Base-by-base conservation (phyloP, 2,888 invertebrate genomes). In the Drosophila meridiana region DNA sequence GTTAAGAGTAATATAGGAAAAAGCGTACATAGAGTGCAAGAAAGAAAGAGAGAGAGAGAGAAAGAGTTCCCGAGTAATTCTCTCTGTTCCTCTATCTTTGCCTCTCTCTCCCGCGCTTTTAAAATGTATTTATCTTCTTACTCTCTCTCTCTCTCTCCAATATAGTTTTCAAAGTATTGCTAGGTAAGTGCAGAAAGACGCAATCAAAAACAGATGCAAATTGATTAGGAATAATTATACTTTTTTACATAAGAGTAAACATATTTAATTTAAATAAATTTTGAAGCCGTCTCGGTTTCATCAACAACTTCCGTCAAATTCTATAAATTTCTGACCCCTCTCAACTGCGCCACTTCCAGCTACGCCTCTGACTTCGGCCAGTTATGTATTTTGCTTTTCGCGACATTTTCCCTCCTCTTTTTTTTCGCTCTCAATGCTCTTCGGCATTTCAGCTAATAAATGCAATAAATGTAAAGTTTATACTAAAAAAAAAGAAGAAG, bases 401-500 rank as follows among this genome's bases (percentile, higher is more conserved):
- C 30, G 61, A 53, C 58, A 58, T 34, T 36, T 58, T 5, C 0
- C 20, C 43, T 55, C 14, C 28, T 32, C 20, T 43, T 56, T 56
- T 55, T 52, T 66, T 59, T 55, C 47, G 26, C 40, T 30, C 9
- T 42, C n/a, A n/a, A n/a, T 42, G 30, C 48, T 55, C 53, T 60
- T 48, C 45, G 43, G 50, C 62, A 65, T 78, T 78, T 69, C 36
- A 65, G 73, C 68, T 81, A 81, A 81, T 78, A 78, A 77, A 63
- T 71, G 77, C 61, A 78, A 78, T 78, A 73, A 78, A 82, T 73
- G 68, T 69, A 57, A 78, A 82, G 56, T 73, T 66, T 11, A 50
- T 50, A 11, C 61, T 58, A 62, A 65, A 65, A 56, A 56, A 4
- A 13, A 13, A 36, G 9, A n/a, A 11, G 20, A 7, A 5, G 47